A percentile compares a stretch with the other conserved stretches of the same genome.
Evolutionary conservation across 2,888 invertebrate genomes (phyloP).

Genomic region (Coleophora deauratella): DNA sequence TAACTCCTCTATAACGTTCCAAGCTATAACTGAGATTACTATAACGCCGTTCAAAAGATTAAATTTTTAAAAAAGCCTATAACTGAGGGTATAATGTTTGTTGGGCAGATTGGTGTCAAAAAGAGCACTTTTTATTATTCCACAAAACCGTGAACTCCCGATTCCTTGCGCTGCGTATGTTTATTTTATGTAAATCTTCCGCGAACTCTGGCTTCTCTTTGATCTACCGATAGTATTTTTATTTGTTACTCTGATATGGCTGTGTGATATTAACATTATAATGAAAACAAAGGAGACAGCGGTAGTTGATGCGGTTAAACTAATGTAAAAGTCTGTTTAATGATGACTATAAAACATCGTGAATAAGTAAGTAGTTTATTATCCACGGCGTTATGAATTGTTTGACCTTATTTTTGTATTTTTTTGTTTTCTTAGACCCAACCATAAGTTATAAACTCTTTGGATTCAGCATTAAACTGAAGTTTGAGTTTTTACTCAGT

Average conservation of each 20-base stretch:
- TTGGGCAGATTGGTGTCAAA: slow-evolving; percentile 72
- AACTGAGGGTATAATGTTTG: too few species aligned
- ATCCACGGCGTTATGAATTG: too few species aligned
- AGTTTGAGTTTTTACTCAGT: too few species aligned
- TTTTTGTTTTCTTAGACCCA: too few species aligned
- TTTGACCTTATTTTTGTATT: too few species aligned
- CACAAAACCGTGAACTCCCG: slow-evolving; percentile 58
- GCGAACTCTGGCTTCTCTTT: slow-evolving; percentile 46
- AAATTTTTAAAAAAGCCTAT: too few species aligned
- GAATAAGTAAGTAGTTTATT: slow-evolving; percentile 27
- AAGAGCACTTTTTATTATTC: slow-evolving; percentile 68
- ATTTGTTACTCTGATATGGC: slow-evolving; percentile 22
- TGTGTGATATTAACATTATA: slow-evolving; percentile 12
- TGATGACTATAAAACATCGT: slow-evolving; percentile 44
- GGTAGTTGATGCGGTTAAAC: slow-evolving; percentile 32
- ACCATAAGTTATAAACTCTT: too few species aligned
- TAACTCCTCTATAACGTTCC: too few species aligned
- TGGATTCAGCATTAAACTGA: too few species aligned
- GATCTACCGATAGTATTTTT: slow-evolving; percentile 38
- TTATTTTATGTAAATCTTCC: slow-evolving; percentile 62
- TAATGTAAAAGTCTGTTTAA: slow-evolving; percentile 37
- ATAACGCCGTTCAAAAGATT: too few species aligned
- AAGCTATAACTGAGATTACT: too few species aligned
- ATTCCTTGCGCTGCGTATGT: slow-evolving; percentile 38
- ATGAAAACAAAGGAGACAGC: slow-evolving; percentile 26